These are phyloP conservation scores for Halictus quadricinctus DNA, from an alignment of 2,888 invertebrate genomes.

Conservation along the genomic window DNA sequence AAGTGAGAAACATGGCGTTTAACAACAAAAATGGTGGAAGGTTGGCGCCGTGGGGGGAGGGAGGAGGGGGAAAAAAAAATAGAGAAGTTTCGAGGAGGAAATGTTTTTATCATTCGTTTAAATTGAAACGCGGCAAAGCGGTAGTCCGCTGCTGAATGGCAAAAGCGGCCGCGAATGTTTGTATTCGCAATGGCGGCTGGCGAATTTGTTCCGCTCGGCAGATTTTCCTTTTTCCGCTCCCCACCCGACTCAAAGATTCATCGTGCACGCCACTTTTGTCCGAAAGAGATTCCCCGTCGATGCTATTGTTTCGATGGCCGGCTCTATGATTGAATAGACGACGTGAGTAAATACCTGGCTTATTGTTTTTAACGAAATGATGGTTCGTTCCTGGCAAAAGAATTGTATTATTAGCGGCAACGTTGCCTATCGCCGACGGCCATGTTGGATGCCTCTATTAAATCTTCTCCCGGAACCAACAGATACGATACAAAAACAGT, in stretches of 20 bases:
- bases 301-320: constrained; percentile 8
- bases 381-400: not conserved
- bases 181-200: constrained; percentile 21
- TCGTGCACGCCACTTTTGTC: constrained; percentile 8
- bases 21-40: not conserved
- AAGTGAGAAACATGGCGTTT: constrained; percentile 61
- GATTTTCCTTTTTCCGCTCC: constrained; percentile 5
- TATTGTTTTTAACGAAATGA: not conserved
- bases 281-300: constrained; percentile 2
- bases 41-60: not conserved
- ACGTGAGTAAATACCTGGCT: not conserved
- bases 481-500: not conserved
- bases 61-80: not conserved
- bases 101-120: constrained; percentile 54
- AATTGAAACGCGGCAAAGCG: constrained; percentile 49
- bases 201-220: constrained; percentile 30
- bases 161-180: constrained; percentile 35
- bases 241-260: constrained; percentile 16
- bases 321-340: not conserved
- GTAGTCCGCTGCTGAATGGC: constrained; percentile 27
- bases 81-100: constrained; percentile 13
- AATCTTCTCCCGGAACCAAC: not conserved
- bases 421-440: not conserved
- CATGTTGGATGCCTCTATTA: not conserved
- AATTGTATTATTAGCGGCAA: not conserved